Percentiles rank a stretch among this genome's conserved stretches.
Conservation (phyloP, 2,888 invertebrate species). For the Cantharis rufa region DNA sequence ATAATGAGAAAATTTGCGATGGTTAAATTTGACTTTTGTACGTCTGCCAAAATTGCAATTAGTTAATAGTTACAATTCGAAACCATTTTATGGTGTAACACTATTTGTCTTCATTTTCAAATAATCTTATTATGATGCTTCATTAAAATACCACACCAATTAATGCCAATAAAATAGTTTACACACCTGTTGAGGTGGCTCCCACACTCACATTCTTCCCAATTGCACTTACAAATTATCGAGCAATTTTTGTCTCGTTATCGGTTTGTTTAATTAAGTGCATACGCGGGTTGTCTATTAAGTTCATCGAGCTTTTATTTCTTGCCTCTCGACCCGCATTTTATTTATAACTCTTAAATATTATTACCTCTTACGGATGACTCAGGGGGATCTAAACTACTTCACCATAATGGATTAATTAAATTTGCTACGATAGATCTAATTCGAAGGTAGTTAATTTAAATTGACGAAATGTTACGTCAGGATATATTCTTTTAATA, state of each 20-base stretch:
- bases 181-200: constrained; percentile 23
- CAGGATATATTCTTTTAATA: background rate
- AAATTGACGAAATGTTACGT: background rate
- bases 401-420: background rate
- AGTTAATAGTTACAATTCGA: constrained; percentile 24
- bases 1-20: constrained; percentile 10
- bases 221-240: background rate
- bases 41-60: constrained; percentile 15
- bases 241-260: background rate
- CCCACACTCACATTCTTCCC: constrained; percentile 6
- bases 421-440: background rate
- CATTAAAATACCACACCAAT: constrained; percentile 29
- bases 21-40: constrained; percentile 11
- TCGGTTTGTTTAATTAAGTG: background rate
- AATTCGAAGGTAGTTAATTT: background rate
- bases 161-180: constrained; percentile 28
- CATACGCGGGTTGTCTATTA: background rate
- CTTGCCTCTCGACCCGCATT: background rate
- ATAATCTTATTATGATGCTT: constrained; percentile 15
- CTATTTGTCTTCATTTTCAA: constrained; percentile 25
- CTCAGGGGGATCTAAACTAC: background rate
- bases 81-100: constrained; percentile 19
- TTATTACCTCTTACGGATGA: background rate
- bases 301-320: background rate
- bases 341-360: background rate